Evolutionary conservation across 2,113 vertebrate genomes (phyloP).

Genomic region (Probosciger aterrimus): DNA sequence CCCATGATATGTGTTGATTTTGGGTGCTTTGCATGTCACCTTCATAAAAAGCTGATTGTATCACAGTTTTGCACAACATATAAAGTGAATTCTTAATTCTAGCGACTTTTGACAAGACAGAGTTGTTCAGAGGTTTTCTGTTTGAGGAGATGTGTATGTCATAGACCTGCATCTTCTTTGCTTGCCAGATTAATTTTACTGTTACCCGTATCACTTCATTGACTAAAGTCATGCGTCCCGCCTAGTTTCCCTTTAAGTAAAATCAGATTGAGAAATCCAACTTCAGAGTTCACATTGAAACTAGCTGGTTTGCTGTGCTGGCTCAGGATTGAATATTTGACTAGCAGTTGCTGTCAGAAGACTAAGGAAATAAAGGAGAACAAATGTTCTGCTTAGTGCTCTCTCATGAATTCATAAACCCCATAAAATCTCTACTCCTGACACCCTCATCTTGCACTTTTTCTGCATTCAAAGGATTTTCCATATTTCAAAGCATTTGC

Average conservation of each 20-base stretch:
- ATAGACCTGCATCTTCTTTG: not conserved
- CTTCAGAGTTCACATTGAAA: not conserved
- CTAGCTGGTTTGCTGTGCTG: not conserved
- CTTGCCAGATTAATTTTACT: not conserved
- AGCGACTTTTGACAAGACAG: not conserved
- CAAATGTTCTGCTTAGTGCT: not conserved
- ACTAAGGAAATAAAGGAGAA: not conserved
- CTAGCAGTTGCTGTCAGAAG: not conserved
- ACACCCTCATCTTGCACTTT: not conserved
- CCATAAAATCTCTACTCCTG: not conserved
- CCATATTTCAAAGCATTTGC: not conserved
- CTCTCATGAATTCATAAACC: not conserved
- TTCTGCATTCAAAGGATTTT: not conserved
- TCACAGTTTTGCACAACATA: not conserved
- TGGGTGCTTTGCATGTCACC: not conserved
- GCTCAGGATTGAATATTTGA: not conserved
- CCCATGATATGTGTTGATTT: rapidly evolving
- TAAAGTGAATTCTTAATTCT: not conserved
- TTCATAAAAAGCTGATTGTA: not conserved
- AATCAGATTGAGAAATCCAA: not conserved
- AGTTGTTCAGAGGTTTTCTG: not conserved
- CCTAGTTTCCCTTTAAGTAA: not conserved
- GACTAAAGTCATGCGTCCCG: not conserved
- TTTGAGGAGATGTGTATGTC: not conserved
- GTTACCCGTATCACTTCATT: not conserved